phyloP scores from a whole-genome alignment of 2,797 vertebrate genomes.

The Melanotaenia parkinsoni region DNA sequence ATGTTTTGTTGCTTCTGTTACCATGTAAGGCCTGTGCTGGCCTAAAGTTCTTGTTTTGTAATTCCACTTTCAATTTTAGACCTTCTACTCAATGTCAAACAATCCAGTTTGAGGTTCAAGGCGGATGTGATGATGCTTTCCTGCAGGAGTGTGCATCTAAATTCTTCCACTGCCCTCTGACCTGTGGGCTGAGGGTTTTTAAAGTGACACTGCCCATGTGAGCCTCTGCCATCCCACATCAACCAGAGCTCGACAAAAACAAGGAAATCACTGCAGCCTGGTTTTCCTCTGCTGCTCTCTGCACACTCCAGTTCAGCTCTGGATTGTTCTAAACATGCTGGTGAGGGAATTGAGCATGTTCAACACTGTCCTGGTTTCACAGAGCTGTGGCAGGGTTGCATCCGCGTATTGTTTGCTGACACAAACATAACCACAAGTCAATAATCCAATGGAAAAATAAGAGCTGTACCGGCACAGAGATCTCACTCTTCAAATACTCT shows the following conservation, averaged over 20 bases:
- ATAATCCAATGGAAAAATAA: conserved; percentile 71
- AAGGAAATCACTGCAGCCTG: conserved; percentile 54
- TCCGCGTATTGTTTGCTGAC: conserved; percentile 56
- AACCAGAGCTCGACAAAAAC: conserved; percentile 67
- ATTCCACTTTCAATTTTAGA: conserved; percentile 14
- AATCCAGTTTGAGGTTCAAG: conserved; percentile 11
- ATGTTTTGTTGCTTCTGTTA: conserved; percentile 9
- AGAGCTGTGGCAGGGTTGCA: conserved; percentile 40
- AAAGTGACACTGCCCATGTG: conserved; percentile 47
- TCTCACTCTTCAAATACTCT: conserved; percentile 33
- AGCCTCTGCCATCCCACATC: conserved; percentile 39
- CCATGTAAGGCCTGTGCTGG: neutral
- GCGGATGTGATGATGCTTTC: conserved; percentile 40
- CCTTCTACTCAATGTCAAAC: conserved; percentile 4
- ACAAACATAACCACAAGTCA: conserved; percentile 47
- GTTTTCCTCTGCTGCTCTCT: conserved; percentile 28
- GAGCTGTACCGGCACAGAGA: conserved; percentile 22
- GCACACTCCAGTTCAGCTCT: neutral
- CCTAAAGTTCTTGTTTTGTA: neutral
- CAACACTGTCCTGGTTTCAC: conserved; percentile 54
- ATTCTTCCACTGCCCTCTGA: conserved; percentile 41
- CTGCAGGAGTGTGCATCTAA: conserved; percentile 34
- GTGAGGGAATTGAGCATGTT: conserved; percentile 20
- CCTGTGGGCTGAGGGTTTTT: conserved; percentile 47
- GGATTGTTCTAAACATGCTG: conserved; percentile 1